Evolutionary conservation across 2,888 invertebrate genomes (phyloP).

Genomic region (Lissocephala sabroskyi): DNA sequence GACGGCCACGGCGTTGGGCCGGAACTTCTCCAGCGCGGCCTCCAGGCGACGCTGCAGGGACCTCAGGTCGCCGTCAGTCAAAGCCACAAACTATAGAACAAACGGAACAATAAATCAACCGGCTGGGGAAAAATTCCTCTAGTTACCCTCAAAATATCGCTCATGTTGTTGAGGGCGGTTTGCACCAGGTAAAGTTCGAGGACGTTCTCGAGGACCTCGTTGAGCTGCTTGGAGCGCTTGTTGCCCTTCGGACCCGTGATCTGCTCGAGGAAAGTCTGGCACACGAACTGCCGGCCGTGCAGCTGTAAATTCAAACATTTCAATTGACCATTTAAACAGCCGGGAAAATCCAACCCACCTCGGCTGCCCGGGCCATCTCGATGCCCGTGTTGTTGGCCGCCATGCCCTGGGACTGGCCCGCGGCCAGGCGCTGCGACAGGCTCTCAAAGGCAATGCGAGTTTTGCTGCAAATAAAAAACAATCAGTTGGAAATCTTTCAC

Average conservation of each 20-base stretch:
- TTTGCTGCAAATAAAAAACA: constrained; percentile 75
- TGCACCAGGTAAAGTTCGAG: constrained; percentile 85
- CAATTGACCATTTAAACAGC: background rate
- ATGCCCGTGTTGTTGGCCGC: constrained; percentile 92
- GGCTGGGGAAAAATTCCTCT: background rate
- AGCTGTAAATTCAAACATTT: constrained; percentile 74
- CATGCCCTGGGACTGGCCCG: constrained; percentile 80
- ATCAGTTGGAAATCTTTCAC: constrained; percentile 27
- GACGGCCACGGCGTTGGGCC: constrained; percentile 91
- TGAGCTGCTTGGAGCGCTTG: constrained; percentile 76
- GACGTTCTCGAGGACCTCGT: constrained; percentile 79
- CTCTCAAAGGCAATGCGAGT: constrained; percentile 80
- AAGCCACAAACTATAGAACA: constrained; percentile 44
- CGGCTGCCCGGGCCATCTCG: constrained; percentile 85
- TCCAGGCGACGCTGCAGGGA: constrained; percentile 81
- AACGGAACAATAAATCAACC: background rate
- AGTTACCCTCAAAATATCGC: constrained; percentile 84
- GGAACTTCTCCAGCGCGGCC: constrained; percentile 79
- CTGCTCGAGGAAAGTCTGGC: constrained; percentile 78
- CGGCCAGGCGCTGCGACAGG: constrained; percentile 78
- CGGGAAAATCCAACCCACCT: constrained; percentile 76
- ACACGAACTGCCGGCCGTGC: constrained; percentile 86
- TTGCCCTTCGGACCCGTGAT: constrained; percentile 71
- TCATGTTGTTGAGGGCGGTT: constrained; percentile 82
- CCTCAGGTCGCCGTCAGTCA: constrained; percentile 50